Evolutionary conservation across 1,140 invertebrate genomes (phyloP).

Genomic region (Panonychus citri): DNA sequence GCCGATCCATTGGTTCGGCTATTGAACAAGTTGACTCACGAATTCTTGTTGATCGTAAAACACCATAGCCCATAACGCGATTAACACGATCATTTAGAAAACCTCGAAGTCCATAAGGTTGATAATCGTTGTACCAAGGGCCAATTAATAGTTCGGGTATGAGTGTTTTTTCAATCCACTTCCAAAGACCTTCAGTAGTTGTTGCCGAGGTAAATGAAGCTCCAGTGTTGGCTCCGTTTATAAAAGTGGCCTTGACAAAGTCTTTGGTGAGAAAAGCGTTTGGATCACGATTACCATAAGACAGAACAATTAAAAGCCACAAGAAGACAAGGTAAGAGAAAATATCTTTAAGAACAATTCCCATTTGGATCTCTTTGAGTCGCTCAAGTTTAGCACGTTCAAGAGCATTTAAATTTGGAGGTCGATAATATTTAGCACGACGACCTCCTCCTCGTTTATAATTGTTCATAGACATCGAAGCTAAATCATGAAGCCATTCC

Average conservation of each 20-base stretch:
- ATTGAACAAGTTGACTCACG: constrained; percentile 15
- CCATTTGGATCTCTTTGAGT: constrained; percentile 28
- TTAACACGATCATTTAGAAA: constrained; percentile 29
- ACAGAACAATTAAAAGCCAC: constrained; percentile 27
- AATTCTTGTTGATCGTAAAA: constrained; percentile 27
- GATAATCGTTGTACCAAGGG: constrained; percentile 28
- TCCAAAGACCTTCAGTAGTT: constrained; percentile 22
- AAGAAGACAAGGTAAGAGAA: constrained; percentile 28
- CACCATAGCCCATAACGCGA: constrained; percentile 30
- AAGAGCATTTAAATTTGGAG: constrained; percentile 21
- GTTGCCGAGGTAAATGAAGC: constrained; percentile 3
- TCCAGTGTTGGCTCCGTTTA: constrained; percentile 14
- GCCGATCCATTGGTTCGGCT: neutral
- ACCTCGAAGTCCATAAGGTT: constrained; percentile 27
- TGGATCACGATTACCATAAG: constrained; percentile 25
- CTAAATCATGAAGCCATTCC: constrained; percentile 16
- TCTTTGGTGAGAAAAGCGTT: constrained; percentile 23
- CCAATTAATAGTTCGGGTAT: constrained; percentile 24
- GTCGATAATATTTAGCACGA: constrained; percentile 12
- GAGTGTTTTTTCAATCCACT: constrained; percentile 24
- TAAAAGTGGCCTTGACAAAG: constrained; percentile 25
- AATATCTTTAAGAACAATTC: constrained; percentile 26
- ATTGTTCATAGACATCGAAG: neutral
- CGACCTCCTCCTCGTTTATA: constrained; percentile 7
- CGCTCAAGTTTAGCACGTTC: constrained; percentile 22